phyloP scores from a whole-genome alignment of 2,797 vertebrate species.

The Melanotaenia boesemani region DNA sequence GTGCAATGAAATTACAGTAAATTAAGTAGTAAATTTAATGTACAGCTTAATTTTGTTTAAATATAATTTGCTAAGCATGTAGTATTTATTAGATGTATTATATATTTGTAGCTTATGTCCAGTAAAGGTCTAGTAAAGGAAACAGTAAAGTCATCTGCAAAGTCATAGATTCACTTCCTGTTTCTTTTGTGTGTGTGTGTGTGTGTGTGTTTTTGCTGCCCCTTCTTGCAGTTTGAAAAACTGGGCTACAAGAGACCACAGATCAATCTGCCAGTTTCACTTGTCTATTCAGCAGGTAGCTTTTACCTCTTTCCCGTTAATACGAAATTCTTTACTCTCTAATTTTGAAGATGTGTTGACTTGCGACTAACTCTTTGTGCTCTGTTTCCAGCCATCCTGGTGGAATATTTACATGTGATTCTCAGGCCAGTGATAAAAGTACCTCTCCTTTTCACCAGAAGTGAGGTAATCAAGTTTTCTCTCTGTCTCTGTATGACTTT shows the following conservation, averaged over 20 bases:
- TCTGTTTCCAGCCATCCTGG: constrained; percentile 82
- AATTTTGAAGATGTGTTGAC: neutral
- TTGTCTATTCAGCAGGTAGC: constrained; percentile 90
- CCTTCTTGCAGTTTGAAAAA: constrained; percentile 87
- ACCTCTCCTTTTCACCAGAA: constrained; percentile 91
- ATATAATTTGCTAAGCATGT: too few relatives aligned
- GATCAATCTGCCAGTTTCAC: constrained; percentile 87
- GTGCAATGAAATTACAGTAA: too few relatives aligned
- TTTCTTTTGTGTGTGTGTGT: too few relatives aligned
- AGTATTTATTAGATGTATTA: too few relatives aligned
- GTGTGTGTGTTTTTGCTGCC: neutral
- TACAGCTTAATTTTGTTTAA: too few relatives aligned
- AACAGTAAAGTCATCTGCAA: too few relatives aligned
- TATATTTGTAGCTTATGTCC: too few relatives aligned
- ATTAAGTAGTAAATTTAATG: too few relatives aligned
- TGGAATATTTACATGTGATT: constrained; percentile 88
- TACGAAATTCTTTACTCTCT: neutral
- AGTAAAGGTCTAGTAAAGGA: too few relatives aligned
- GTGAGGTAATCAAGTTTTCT: constrained; percentile 84
- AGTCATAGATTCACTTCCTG: neutral
- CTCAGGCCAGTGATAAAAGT: constrained; percentile 87
- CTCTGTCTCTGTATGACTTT: neutral
- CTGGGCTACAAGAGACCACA: constrained; percentile 88
- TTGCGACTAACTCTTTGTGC: neutral
- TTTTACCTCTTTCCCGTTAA: neutral